These are phyloP conservation scores for Eulemur rubriventer DNA, from an alignment of 2,797 vertebrate species.

Conservation along the genomic window DNA sequence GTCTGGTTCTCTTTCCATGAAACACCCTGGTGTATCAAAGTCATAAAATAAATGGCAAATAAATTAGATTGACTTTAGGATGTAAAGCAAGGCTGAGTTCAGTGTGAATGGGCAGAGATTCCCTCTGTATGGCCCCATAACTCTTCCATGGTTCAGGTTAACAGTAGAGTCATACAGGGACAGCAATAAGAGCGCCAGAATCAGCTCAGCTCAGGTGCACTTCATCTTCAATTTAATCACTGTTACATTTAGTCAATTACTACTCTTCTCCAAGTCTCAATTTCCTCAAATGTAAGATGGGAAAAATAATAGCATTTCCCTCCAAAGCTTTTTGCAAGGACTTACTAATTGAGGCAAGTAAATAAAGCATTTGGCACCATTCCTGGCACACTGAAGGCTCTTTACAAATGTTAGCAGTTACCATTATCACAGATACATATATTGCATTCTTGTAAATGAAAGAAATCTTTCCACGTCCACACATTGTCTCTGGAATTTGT, in stretches of 20 bases:
- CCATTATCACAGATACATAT: neutral
- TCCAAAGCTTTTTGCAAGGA: neutral
- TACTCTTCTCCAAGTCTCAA: neutral
- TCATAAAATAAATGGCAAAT: neutral
- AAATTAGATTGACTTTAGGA: neutral
- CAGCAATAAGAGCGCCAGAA: neutral
- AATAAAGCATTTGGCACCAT: neutral
- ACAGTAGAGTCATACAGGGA: neutral
- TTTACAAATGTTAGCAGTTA: neutral
- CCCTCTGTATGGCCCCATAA: too few species aligned
- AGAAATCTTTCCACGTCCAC: neutral
- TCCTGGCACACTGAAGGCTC: neutral
- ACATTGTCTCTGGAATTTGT: neutral
- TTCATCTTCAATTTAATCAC: neutral
- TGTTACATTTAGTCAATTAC: neutral
- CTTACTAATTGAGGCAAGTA: conserved; percentile 42
- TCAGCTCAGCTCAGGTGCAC: neutral
- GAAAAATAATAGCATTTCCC: neutral
- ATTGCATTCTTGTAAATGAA: neutral
- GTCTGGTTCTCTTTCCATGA: neutral
- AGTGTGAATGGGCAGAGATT: neutral
- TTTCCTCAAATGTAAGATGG: neutral
- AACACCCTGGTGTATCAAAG: neutral
- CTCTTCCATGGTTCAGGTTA: neutral
- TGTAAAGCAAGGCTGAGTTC: neutral